Evolutionary conservation across 30 jellyfish, hydroid and myxozoan species (phyloP).

Genomic region (Aurelia coerulea): DNA sequence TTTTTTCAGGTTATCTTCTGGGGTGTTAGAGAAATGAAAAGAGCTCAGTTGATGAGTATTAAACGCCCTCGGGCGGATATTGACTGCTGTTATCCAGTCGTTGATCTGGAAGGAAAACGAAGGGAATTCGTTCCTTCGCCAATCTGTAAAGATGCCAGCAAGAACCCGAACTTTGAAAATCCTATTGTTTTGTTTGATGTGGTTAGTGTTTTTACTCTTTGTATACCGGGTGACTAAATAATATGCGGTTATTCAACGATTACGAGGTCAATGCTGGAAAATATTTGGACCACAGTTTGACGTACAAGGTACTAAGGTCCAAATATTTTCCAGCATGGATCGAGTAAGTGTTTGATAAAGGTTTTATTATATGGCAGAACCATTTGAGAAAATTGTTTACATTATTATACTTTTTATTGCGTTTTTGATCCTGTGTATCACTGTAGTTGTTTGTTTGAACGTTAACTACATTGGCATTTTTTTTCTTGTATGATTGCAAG

Average conservation of each 20-base stretch:
- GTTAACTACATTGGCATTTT: too few species aligned
- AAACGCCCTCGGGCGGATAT: conserved; percentile 93
- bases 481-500: too few species aligned
- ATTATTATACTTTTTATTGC: too few species aligned
- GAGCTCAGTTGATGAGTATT: conserved; percentile 87
- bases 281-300: too few species aligned
- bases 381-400: not conserved
- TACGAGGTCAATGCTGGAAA: not conserved
- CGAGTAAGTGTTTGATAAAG: too few species aligned
- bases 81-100: conserved; percentile 88
- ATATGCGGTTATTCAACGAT: not conserved
- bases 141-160: conserved; percentile 75
- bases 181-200: conserved; percentile 92
- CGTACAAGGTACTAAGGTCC: too few species aligned
- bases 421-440: too few species aligned
- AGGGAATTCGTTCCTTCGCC: conserved; percentile 68
- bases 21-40: conserved; percentile 97
- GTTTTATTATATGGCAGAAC: too few species aligned
- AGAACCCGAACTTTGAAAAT: conserved; percentile 91
- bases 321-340: too few species aligned
- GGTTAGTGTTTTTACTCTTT: conserved; percentile 45
- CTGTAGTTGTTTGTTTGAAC: too few species aligned
- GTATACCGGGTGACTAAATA: not conserved
- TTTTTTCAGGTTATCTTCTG: conserved; percentile 81
- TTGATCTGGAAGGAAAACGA: conserved; percentile 41